Evolutionary conservation across 2,113 vertebrate species (phyloP), one percentile per base, ranked within the genome.

Genomic region (Sander vitreus): DNA sequence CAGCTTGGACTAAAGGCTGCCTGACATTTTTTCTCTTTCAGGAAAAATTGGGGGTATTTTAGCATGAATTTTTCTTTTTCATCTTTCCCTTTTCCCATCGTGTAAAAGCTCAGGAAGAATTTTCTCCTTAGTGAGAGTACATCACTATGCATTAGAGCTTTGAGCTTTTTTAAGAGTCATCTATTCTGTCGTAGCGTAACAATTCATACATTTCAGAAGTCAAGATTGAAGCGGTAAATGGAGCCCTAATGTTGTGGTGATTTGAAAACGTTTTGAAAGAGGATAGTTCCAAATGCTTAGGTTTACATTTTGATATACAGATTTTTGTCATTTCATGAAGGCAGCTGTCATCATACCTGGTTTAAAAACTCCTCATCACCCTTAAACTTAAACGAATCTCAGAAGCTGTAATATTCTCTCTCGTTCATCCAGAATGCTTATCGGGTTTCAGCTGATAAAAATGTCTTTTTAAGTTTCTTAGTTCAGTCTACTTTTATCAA

Each of bases 121-220:
- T 50, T 64, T 71, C 69, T 53, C 21, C 59, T 78, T 30, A 6
- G 48, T 48, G 45, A 67, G 45, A 80, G 66, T 55, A 60, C 84
- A 80, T 55, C 30, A 70, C 45, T 53, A 62, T 67, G 84, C 62
- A 86, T 81, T 59, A 69, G 68, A 54, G 50, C 62, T 76, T 85
- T 25, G 39, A 72, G 39, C 78, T 83, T 25, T 79, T 68, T 70
- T n/a, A n/a, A 54, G 66, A 75, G 71, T 27, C 73, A 65, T 70
- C 43, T 25, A 9, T 58, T n/a, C 18, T 11, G 30, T 33, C 43
- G 3, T 71, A 58, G 75, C 43, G 3, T 74, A 58, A 78, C 19
- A 62, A 60, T 63, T 58, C 48, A 73, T 63, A 27, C 71, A 54
- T 64, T 39, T 65, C 60, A 70, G 54, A 47, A 8, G 19, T 54